phyloP scores from a whole-genome alignment of 2,113 vertebrate genomes.

The Syngnathoides biaculeatus region DNA sequence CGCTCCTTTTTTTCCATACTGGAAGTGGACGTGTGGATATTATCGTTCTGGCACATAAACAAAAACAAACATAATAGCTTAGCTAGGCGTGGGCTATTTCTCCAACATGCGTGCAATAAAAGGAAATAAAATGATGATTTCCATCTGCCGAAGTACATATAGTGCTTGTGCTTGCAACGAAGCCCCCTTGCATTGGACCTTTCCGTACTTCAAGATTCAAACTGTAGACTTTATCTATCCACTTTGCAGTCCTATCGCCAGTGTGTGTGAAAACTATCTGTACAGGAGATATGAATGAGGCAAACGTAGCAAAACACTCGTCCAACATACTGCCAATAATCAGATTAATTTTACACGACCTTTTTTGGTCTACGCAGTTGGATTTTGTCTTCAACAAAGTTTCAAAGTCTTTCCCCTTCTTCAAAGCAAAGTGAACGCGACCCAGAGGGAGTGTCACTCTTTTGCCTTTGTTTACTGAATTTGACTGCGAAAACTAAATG shows the following conservation, averaged over 20 bases:
- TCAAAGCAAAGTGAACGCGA: no score
- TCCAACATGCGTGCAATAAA: constrained; percentile 30
- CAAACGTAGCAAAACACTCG: no score
- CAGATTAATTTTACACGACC: no score
- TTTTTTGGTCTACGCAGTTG: not conserved
- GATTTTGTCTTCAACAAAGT: no score
- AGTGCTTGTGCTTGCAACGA: constrained; percentile 8
- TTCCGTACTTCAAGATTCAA: not conserved
- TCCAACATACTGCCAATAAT: no score
- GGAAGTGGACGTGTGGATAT: constrained; percentile 34
- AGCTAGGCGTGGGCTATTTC: constrained; percentile 12
- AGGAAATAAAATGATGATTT: constrained; percentile 31
- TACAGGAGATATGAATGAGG: no score
- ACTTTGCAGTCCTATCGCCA: no score
- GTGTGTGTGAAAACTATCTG: no score
- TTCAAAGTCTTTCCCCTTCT: no score
- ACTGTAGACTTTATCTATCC: no score
- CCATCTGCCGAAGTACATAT: constrained; percentile 30
- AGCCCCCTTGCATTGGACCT: not conserved
- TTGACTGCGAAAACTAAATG: not conserved
- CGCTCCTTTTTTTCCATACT: constrained; percentile 27
- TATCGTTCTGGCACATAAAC: constrained; percentile 8
- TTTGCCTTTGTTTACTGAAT: not conserved
- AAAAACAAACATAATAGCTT: constrained; percentile 27
- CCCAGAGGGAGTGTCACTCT: not conserved